These are phyloP conservation scores for Drepana falcataria DNA, from an alignment of 2,888 invertebrate species.

Conservation along the genomic window DNA sequence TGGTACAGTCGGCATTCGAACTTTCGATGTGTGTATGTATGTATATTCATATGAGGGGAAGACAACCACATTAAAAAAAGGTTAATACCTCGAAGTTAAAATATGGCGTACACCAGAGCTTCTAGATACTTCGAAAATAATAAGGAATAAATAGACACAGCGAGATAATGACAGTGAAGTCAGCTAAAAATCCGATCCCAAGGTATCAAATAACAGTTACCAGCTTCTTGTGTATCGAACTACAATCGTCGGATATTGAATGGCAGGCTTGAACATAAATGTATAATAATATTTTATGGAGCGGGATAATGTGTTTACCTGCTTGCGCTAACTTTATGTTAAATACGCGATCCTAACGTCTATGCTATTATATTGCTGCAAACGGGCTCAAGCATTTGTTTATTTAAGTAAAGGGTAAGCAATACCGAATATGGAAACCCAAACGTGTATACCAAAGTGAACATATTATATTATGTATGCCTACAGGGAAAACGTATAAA, in stretches of 20 bases:
- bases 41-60: no score
- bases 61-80: no score
- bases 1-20: no score
- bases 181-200: slow-evolving; percentile 16
- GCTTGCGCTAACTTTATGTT: slow-evolving; percentile 13
- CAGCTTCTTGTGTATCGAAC: slow-evolving; percentile 14
- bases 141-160: slow-evolving; percentile 5
- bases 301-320: slow-evolving; percentile 12
- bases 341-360: slow-evolving; percentile 12
- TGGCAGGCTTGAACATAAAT: slow-evolving; percentile 10
- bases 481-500: background rate
- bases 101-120: background rate
- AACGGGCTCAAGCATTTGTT: background rate
- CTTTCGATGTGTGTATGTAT: no score
- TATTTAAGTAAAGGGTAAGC: background rate
- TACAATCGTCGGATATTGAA: slow-evolving; percentile 24
- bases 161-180: slow-evolving; percentile 4
- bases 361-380: background rate
- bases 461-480: background rate
- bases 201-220: slow-evolving; percentile 29
- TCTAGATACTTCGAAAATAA: slow-evolving; percentile 7
- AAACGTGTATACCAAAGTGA: background rate
- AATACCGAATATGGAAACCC: background rate
- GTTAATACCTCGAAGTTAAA: background rate
- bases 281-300: slow-evolving; percentile 20